Evolutionary conservation across 1,140 invertebrate species (phyloP), one percentile per base, ranked within the genome.

Genomic region (Drosophila athabasca): DNA sequence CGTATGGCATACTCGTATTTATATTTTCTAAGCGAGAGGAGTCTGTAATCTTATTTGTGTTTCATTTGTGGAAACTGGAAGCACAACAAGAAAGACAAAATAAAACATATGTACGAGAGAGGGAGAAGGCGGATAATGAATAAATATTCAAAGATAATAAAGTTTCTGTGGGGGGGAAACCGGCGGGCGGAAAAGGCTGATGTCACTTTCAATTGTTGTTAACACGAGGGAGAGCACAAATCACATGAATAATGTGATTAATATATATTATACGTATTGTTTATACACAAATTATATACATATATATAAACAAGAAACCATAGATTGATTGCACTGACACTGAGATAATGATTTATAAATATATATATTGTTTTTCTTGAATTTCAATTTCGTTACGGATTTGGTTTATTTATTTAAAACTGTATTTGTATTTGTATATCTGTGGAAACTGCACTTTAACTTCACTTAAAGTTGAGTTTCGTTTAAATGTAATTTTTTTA

Each of bases 281-380:
- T 60, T 50, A 24, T 43, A 70, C 53, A 71, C 39, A 31, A n/a
- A n/a, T 29, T 26, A 46, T 19, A 50, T 35, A 46, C 15, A 45
- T 17, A 48, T 26, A 46, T 19, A 50, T 35, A 46, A 13, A 45
- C 22, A 48, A 70, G 69, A 69, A 0, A 52, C 64, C 65, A 58
- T 35, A 35, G 29, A 35, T 54, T 58, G 35, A 39, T 39, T 39
- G 35, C 35, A 39, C 35, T 39, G 35, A 39, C 35, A 52, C 51
- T 76, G 82, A 88, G 84, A 57, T 87, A 83, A 88, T 87, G 61
- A 66, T 79, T 88, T 88, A 87, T 67, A 83, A 88, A 88, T 87
- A 87, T 76, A 54, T 46, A 46, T 39, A 11, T 39, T 13, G 13
- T 4, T 39, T 39, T 35, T 3, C 11, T 35, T 11, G 31, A 35